Base-by-base conservation (phyloP, 2,888 invertebrate species). In the Cheilosia grossa region DNA sequence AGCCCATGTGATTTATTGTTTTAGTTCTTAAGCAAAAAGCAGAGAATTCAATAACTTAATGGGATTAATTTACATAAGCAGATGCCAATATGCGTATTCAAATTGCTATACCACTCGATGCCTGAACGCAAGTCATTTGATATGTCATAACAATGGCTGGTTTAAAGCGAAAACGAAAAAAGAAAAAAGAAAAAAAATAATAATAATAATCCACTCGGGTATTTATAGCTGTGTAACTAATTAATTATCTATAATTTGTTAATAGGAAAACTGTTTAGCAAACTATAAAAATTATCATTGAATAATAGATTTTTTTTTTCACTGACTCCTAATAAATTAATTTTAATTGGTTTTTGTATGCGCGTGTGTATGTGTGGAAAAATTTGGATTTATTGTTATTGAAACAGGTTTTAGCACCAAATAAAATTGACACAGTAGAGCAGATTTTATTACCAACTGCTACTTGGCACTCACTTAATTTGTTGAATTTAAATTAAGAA, bases 271-370 rank as follows among this genome's bases (percentile, higher is more conserved):
- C 13, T n/a, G n/a, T 33, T 24, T 15, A 21, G 13, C 24, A 10
- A 21, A 51, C 13, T 13, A 51, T 51, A 15, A 27, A 51, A 24
- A 21, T 24, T 19, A 58, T 49, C 33, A 64, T 51, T 64, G 21
- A 19, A 10, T 19, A 67, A 15, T n/a, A 42, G 2, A 19, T 19
- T n/a, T n/a, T n/a, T n/a, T n/a, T n/a, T n/a, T n/a, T n/a, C n/a
- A n/a, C n/a, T 13, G 33, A 3, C 33, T 33, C 4, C 24, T 24
- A 59, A 59, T 70, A 59, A 70, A 70, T 70, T 47, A 49, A 49
- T 59, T 70, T 59, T 59, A 58, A 24, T 49, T 15, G 47, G n/a
- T 24, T 27, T 47, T 2, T 5, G n/a, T 42, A 13, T 13, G 4
- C 33, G 2, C 0, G 37, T 37, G 37, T 37, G 37, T 33, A 10